Base-by-base conservation (phyloP, 2,113 vertebrate genomes). In the Paramisgurnus dabryanus region DNA sequence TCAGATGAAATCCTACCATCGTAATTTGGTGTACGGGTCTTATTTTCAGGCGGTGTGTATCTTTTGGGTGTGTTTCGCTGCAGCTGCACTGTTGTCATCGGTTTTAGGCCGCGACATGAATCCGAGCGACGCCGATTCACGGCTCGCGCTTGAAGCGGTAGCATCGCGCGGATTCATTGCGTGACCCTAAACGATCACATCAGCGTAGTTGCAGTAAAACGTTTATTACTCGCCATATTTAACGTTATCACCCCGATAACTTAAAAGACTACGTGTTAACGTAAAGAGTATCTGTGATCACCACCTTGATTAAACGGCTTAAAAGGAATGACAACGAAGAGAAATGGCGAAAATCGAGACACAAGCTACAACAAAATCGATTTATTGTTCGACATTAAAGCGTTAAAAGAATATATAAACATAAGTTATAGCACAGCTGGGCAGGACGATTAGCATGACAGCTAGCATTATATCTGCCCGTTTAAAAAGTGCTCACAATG, bases 41-140 rank as follows among this genome's bases (percentile, higher is more conserved):
- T 55, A 34, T n/a, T 49, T 64, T 70, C 34, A 40, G 65, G 2
- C 27, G n/a, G 57, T 34, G 69, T 45, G 53, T 61, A 12, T 70
- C 39, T 85, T 82, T 82, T 85, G 84, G 84, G 84, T 85, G 84
- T 85, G 84, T 85, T 85, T 85, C 71, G 45, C 71, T 45, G 80
- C 80, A 80, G 79, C 71, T 67, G 63, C 63, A 77, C 75, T 66
- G 75, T 77, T 74, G 71, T 74, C 71, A 74, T 74, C 71, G 53
- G 71, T 61, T 72, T 22, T 77, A 66, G 84, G 84, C 72, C 80
- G 50, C 17, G 58, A 74, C 22, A 77, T 67, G 83, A 68, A 40
- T 45, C 60, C 39, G 12, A 10, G 58, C 69, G 40, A 65, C 10
- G 10, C 76, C 76, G 47, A 67, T 43, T 66, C 15, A 4, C 39